These are phyloP conservation scores for Lepidochrysops patricia DNA, from an alignment of 2,888 invertebrate species.

Conservation along the genomic window DNA sequence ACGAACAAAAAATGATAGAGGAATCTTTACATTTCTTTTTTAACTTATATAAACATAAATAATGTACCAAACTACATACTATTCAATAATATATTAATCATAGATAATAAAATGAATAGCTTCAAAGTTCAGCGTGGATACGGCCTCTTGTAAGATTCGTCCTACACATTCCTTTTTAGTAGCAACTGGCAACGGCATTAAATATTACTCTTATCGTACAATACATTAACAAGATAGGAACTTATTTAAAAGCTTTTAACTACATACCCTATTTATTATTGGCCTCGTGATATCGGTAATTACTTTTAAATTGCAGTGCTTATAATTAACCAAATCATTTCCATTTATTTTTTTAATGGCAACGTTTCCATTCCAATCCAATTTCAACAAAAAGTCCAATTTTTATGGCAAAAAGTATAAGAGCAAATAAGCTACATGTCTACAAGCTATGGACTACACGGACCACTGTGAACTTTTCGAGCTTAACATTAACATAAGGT, in stretches of 20 bases:
- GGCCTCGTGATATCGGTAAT: background rate
- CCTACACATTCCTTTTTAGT: constrained; percentile 10
- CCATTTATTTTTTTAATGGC: background rate
- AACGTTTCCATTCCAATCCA: background rate
- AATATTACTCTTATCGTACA: constrained; percentile 10
- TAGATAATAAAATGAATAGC: background rate
- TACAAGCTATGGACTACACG: background rate
- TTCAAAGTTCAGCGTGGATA: background rate
- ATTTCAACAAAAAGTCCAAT: no score
- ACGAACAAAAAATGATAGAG: no score
- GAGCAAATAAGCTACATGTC: background rate
- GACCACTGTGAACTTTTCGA: background rate
- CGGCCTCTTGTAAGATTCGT: background rate
- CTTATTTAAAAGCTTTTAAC: constrained; percentile 12
- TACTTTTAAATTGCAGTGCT: background rate
- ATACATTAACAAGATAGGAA: constrained; percentile 10
- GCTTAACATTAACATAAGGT: constrained; percentile 5
- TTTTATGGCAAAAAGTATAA: no score
- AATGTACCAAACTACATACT: no score
- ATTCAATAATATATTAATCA: background rate
- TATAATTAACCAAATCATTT: constrained; percentile 3
- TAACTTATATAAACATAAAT: no score
- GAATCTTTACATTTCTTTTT: no score
- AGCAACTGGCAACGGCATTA: constrained; percentile 2
- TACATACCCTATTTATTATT: constrained; percentile 10